Base-by-base conservation (phyloP, 2,888 invertebrate species). In the Hyposoter didymator region DNA sequence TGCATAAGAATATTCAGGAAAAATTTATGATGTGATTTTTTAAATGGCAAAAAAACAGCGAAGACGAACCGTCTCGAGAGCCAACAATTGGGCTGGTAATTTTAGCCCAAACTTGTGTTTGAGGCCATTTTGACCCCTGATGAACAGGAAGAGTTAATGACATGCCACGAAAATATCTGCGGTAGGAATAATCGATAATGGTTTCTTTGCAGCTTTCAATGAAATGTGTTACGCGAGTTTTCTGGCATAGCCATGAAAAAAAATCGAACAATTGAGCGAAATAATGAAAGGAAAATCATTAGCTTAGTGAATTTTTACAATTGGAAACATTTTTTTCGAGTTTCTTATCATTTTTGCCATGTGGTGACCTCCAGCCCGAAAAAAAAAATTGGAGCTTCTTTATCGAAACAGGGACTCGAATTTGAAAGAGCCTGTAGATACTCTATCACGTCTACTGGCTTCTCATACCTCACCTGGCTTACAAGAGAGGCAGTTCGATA, bases 401-500 rank as follows among this genome's bases (percentile, higher is more conserved):
- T 4, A 8, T 8, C 8, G 14, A 32, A 14, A 22, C 0, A 39
- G 19, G 19, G 10, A 4, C 4, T 39, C 14, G 1, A 47, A 47
- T 17, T n/a, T 64, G 32, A 32, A 32, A 45, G 32, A 75, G 43
- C 64, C 66, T 32, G 45, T 75, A 52, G 14, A 43, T 72, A 76
- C 35, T 66, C 49, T 45, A 45, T 76, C 72, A 67, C 45, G 39
- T n/a, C 35, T 49, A 64, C 75, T 78, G 64, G 32, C 80, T 78
- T 75, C 72, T 83, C 84, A 74, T 84, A 75, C 81, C 83, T 35
- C 5, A 35, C 35, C 4, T 35, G 35, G 75, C 73, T 10, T 52
- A 67, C 67, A 64, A 67, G 52, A 72, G 67, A 35, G 62, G 35
- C 67, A 83, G 84, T 89, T 89, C 88, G 88, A 88, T 87, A 86